Evolutionary conservation across 2,113 vertebrate genomes (phyloP).

Genomic region (Chloebia gouldiae): DNA sequence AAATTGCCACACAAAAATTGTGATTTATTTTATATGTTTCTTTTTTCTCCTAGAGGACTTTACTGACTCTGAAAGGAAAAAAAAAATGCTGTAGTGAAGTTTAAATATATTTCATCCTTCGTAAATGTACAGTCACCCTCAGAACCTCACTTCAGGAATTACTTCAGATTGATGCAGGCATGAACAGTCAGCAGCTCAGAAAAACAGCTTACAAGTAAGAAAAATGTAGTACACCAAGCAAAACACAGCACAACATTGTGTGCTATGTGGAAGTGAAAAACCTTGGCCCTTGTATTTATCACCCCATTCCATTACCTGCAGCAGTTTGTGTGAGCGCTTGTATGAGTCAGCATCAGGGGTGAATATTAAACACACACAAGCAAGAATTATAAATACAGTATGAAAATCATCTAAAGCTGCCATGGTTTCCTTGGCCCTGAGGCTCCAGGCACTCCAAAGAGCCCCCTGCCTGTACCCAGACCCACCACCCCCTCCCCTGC

Average conservation of each 20-base stretch:
- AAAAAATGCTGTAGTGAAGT: not conserved
- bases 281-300: not conserved
- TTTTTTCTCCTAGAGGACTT: not conserved
- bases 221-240: not conserved
- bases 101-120: not conserved
- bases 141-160: not conserved
- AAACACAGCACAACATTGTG: not conserved
- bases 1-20: not conserved
- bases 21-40: not conserved
- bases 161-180: not conserved
- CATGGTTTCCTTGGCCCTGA: fast-evolving
- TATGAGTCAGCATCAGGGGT: not conserved
- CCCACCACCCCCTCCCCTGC: fast-evolving
- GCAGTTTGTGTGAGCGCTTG: fast-evolving
- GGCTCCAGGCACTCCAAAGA: fast-evolving
- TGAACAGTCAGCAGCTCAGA: not conserved
- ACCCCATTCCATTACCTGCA: not conserved
- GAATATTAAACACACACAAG: not conserved
- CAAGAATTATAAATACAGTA: not conserved
- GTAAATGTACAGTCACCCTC: not conserved
- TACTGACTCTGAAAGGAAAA: not conserved
- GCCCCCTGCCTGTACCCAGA: fast-evolving
- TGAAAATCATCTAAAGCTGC: not conserved
- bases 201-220: not conserved
- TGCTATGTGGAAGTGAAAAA: not conserved